These are phyloP conservation scores for Griposia aprilina DNA, from an alignment of 2,888 invertebrate species.

Conservation along the genomic window DNA sequence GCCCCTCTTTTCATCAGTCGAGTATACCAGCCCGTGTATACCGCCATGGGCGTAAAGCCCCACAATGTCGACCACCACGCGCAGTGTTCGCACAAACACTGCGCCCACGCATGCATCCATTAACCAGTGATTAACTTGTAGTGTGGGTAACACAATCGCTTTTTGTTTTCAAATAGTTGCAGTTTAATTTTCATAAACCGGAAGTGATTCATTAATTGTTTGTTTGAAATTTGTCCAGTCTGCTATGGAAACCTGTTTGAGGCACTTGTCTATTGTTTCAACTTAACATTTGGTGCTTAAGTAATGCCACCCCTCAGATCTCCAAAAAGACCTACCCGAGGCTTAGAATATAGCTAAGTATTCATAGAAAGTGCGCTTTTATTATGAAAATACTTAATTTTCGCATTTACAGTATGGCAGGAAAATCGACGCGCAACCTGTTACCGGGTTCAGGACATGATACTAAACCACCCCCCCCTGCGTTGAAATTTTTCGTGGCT, in stretches of 20 bases:
- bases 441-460: too few relatives aligned
- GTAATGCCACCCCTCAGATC: too few relatives aligned
- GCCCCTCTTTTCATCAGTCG: constrained; percentile 17
- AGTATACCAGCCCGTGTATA: constrained; percentile 68
- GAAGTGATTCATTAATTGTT: constrained; percentile 70
- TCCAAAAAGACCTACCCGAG: not conserved
- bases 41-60: constrained; percentile 60
- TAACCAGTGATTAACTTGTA: constrained; percentile 86
- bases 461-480: too few relatives aligned
- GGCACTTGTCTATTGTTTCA: not conserved
- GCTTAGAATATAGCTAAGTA: not conserved
- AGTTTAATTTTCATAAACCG: constrained; percentile 74
- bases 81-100: constrained; percentile 64
- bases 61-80: constrained; percentile 70
- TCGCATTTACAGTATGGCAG: too few relatives aligned
- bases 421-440: too few relatives aligned
- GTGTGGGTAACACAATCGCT: constrained; percentile 82
- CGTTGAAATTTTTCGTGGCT: too few relatives aligned
- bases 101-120: constrained; percentile 85
- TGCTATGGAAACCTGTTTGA: not conserved
- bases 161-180: constrained; percentile 76
- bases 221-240: constrained; percentile 27
- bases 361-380: too few relatives aligned
- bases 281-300: too few relatives aligned
- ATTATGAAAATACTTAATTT: not conserved